Evolutionary conservation across 1,140 invertebrate genomes (phyloP), one percentile per base, ranked within the genome.

Genomic region (Eriocheir sinensis): DNA sequence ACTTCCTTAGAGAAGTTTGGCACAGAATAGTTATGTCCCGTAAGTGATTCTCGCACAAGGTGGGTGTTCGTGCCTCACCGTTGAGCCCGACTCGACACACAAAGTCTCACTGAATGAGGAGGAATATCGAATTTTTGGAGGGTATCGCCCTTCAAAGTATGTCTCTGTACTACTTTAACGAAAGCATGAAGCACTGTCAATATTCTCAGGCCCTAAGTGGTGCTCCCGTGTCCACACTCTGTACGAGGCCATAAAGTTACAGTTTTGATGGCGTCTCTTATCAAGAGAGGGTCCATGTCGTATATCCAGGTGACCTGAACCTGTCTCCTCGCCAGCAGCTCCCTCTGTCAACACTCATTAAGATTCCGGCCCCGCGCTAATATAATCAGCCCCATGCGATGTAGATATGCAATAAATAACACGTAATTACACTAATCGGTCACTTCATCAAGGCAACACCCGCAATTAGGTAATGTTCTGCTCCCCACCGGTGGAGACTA

Each of bases 391-490:
- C n/a, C 60, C 60, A 72, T 72, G 60, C 27, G 60, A 72, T n/a
- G 60, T 21, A 72, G 60, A 72, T 72, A 72, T 72, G 60, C 60
- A 72, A 72, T 72, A 72, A 72, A 72, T n/a, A n/a, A 72, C 60
- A n/a, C 60, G n/a, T 72, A 72, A 72, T 72, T 72, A 72, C 21
- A 21, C 60, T 27, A n/a, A 72, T 72, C 60, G 60, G 27, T 72
- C 60, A 72, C 60, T 72, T 72, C 60, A 72, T 72, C 60, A 72
- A n/a, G 60, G 60, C 60, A 72, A 72, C 60, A 72, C 60, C 60
- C 60, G n/a, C 60, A 72, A 72, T 72, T 72, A 72, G 60, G 60
- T 72, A 72, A 72, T 72, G 60, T n/a, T 72, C 60, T n/a, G 60
- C n/a, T 72, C 27, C n/a, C 60, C 60, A 72, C n/a, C 60, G 21